Base-by-base conservation (phyloP, 2,113 vertebrate species). In the Bostrychus sinensis region DNA sequence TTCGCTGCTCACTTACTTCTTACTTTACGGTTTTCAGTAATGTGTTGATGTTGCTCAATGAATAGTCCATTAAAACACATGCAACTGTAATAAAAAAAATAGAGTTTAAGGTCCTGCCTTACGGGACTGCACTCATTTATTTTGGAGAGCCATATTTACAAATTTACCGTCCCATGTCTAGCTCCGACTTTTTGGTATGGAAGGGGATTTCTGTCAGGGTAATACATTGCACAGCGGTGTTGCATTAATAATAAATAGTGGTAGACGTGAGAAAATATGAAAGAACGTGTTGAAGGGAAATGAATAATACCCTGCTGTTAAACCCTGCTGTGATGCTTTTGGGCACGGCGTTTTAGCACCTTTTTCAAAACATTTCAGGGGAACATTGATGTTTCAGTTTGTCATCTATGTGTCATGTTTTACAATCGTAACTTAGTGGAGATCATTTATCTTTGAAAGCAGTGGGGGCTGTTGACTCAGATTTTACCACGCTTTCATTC, bases 271-370 rank as follows among this genome's bases (percentile, higher is more conserved):
- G 7, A 39, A 71, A 62, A 50, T 17, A 53, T 63, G 5, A 60
- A 62, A 38, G 32, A 62, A 39, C 26, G 30, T 54, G 23, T 36
- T 56, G 0, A n/a, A 58, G 48, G 61, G 34, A 17, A n/a, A 0
- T 60, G 50, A 50, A 59, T 68, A 30, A 32, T 23, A 48, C 42
- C 43, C 45, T 1, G 53, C 34, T 39, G 53, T 19, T 48, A 7
- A 34, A 53, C 63, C 45, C 43, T 41, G 61, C 62, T 75, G 58
- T 67, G 55, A 60, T 56, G 51, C 30, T 69, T 75, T 57, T 51
- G 30, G 28, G 28, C 23, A 42, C 41, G 42, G 22, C 36, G 20
- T 50, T 38, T 23, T 11, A 20, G 10, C 1, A 6, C 54, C 30
- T 60, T 38, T 36, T 22, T 19, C 32, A 34, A 32, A n/a, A 55